Evolutionary conservation across 2,113 vertebrate species (phyloP).

Genomic region (Opisthocomus hoazin): DNA sequence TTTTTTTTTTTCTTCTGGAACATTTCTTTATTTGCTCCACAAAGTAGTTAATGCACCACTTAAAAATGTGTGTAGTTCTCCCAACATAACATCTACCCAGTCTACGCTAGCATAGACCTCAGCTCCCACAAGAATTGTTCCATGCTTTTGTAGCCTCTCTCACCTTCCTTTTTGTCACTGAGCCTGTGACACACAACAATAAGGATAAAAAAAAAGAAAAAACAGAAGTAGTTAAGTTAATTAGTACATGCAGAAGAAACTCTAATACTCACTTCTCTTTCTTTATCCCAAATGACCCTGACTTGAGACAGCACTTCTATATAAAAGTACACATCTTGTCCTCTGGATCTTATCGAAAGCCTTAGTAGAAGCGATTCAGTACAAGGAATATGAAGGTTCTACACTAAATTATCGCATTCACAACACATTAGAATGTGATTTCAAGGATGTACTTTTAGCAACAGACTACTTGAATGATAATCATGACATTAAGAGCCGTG

Average conservation of each 20-base stretch:
- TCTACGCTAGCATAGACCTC: background rate
- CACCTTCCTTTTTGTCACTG: background rate
- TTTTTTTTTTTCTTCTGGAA: background rate
- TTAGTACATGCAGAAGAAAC: background rate
- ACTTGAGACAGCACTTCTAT: background rate
- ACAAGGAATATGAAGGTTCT: background rate
- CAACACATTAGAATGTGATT: background rate
- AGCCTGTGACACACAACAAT: background rate
- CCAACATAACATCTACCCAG: background rate
- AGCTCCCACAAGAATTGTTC: background rate
- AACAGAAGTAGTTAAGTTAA: background rate
- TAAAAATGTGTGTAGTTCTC: background rate
- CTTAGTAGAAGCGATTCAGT: background rate
- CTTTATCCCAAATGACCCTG: background rate
- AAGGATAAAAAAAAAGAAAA: background rate
- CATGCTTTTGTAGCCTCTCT: background rate
- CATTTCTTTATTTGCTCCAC: background rate
- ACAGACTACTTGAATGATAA: background rate
- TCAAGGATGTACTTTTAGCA: background rate
- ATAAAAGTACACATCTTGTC: background rate
- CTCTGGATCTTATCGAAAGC: background rate
- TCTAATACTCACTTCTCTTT: background rate
- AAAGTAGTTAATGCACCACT: background rate
- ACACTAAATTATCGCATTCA: background rate
- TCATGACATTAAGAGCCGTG: background rate